These are phyloP conservation scores for Salticus scenicus DNA, from an alignment of 2,888 invertebrate species.

Conservation along the genomic window DNA sequence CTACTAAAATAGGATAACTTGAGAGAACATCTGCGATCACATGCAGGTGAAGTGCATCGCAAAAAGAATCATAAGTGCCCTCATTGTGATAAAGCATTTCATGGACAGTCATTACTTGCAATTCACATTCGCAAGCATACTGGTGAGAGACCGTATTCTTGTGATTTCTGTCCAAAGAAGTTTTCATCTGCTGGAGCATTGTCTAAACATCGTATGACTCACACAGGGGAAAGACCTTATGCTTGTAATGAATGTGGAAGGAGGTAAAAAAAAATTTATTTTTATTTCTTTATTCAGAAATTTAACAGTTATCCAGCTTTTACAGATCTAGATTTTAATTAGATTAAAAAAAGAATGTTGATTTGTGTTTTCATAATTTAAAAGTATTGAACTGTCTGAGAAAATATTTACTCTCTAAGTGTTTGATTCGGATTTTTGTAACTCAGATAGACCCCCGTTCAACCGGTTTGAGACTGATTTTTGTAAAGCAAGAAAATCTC, in stretches of 20 bases:
- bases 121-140: conserved; percentile 83
- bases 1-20: conserved; percentile 82
- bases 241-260: conserved; percentile 70
- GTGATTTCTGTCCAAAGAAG: conserved; percentile 74
- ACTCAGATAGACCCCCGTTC: no score
- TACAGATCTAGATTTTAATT: no score
- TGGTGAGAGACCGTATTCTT: conserved; percentile 74
- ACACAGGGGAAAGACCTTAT: conserved; percentile 73
- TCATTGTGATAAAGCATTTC: conserved; percentile 82
- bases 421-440: no score
- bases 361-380: no score
- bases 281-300: background rate
- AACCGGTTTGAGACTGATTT: no score
- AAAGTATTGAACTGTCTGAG: no score
- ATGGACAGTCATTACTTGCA: conserved; percentile 80
- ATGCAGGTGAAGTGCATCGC: conserved; percentile 77
- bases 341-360: no score
- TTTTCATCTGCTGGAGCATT: conserved; percentile 74
- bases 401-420: no score
- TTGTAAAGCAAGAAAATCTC: no score
- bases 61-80: conserved; percentile 79
- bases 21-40: conserved; percentile 82
- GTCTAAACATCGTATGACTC: conserved; percentile 74
- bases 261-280: conserved; percentile 22
- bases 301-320: background rate